Conservation (phyloP, 2,797 vertebrate species). For the Coreius guichenoti region DNA sequence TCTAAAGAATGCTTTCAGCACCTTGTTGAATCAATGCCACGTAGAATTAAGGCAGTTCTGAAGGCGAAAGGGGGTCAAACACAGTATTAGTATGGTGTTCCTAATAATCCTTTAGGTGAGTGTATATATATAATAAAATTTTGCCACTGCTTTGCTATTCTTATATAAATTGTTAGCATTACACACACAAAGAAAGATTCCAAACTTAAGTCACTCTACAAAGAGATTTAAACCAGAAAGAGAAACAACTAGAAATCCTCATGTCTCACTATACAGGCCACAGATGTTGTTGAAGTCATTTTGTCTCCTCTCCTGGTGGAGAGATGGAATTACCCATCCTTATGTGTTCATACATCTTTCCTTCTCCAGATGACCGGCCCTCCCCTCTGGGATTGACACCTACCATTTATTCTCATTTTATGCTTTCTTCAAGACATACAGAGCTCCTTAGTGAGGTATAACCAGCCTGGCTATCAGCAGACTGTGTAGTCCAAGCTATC, state of each 20-base stretch:
- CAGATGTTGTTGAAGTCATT: constrained; percentile 69
- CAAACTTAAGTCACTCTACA: neutral
- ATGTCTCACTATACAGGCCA: constrained; percentile 67
- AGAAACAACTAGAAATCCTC: constrained; percentile 53
- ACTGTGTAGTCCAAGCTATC: constrained; percentile 73
- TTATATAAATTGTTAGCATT: neutral
- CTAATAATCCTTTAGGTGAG: no score
- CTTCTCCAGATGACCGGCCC: constrained; percentile 79
- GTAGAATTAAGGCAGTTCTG: no score
- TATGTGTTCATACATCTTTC: constrained; percentile 80
- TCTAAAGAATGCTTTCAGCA: no score
- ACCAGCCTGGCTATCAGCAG: constrained; percentile 74
- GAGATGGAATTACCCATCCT: constrained; percentile 77
- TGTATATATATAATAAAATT: neutral
- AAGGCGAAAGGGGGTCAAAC: no score
- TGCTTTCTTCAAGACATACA: constrained; percentile 60
- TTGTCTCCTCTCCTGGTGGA: constrained; percentile 63
- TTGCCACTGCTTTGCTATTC: neutral
- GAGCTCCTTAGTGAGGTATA: constrained; percentile 74
- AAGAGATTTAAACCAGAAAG: neutral
- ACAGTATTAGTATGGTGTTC: no score
- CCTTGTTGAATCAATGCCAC: no score
- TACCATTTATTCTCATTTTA: constrained; percentile 85
- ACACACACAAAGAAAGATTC: neutral
- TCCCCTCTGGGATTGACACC: constrained; percentile 80